Conservation (phyloP, 2,797 vertebrate species). For the Astyanax mexicanus region DNA sequence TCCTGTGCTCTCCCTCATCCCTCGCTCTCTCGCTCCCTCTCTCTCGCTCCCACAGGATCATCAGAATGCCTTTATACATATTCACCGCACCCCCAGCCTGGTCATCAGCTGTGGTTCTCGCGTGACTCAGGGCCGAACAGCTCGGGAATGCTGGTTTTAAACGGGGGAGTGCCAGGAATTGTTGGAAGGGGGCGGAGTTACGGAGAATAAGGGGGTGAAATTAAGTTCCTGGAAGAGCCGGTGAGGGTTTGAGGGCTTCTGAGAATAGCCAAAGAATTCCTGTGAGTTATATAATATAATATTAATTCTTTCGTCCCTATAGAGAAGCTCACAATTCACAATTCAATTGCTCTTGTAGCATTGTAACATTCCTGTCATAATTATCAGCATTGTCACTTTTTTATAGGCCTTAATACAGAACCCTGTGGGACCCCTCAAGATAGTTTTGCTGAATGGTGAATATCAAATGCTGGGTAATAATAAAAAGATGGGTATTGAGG, state of each 20-base stretch:
- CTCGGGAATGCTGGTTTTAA: slow-evolving; percentile 8
- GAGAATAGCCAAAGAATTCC: neutral
- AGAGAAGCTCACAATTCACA: too few relatives aligned
- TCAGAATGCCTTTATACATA: slow-evolving; percentile 16
- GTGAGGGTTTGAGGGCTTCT: neutral
- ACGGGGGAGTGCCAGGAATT: neutral
- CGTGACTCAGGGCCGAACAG: neutral
- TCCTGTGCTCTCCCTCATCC: neutral
- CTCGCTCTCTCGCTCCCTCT: neutral
- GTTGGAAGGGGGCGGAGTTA: neutral
- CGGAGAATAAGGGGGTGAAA: neutral
- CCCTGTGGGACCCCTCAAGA: too few relatives aligned
- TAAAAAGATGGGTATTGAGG: too few relatives aligned
- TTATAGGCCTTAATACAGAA: too few relatives aligned
- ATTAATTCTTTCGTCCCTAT: too few relatives aligned
- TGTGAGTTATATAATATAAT: too few relatives aligned
- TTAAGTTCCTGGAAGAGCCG: neutral
- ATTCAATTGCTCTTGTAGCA: too few relatives aligned
- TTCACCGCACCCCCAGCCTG: slow-evolving; percentile 9
- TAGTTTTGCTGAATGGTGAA: too few relatives aligned
- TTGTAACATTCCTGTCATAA: too few relatives aligned
- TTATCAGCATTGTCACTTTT: too few relatives aligned
- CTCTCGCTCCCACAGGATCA: slow-evolving; percentile 1
- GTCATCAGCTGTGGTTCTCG: slow-evolving; percentile 16
- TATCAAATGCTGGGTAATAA: too few relatives aligned